Evolutionary conservation across 64 coral and sea anemone genomes (phyloP).

Genomic region (Montipora sp.): DNA sequence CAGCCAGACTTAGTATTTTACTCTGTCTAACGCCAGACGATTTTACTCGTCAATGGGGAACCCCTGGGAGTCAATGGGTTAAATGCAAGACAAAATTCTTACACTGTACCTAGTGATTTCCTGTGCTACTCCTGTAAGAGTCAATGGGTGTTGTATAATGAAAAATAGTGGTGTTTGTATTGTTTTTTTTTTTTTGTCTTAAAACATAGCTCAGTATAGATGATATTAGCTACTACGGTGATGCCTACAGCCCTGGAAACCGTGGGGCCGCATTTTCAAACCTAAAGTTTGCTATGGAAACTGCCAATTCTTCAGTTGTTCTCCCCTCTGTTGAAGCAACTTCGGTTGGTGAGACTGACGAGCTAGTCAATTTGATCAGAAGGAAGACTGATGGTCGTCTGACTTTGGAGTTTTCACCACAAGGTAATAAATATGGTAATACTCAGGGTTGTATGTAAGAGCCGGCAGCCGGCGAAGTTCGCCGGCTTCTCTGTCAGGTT

Average conservation of each 20-base stretch:
- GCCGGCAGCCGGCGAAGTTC: no score
- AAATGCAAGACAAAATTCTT: no score
- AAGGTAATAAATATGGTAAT: not conserved
- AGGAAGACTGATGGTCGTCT: slow-evolving; percentile 34
- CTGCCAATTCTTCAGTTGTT: slow-evolving; percentile 74
- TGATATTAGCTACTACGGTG: slow-evolving; percentile 82
- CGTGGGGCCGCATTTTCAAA: slow-evolving; percentile 39
- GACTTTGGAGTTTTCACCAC: slow-evolving; percentile 7
- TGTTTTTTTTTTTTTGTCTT: not conserved
- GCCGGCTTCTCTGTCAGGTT: no score
- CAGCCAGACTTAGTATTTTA: no score
- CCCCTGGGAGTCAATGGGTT: no score
- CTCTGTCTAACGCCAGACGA: no score
- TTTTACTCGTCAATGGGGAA: no score
- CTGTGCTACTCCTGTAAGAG: no score
- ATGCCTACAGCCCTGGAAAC: slow-evolving; percentile 66
- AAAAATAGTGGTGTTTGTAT: no score
- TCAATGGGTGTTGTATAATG: no score
- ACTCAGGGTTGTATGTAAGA: no score
- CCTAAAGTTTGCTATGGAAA: slow-evolving; percentile 65
- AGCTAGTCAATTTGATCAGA: slow-evolving; percentile 45
- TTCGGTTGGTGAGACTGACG: not conserved
- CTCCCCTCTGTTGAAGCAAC: slow-evolving; percentile 51
- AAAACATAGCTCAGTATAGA: slow-evolving; percentile 83
- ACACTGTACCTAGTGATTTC: no score